These are phyloP conservation scores for Agrochola lychnidis DNA, from an alignment of 2,888 invertebrate genomes.

Conservation along the genomic window DNA sequence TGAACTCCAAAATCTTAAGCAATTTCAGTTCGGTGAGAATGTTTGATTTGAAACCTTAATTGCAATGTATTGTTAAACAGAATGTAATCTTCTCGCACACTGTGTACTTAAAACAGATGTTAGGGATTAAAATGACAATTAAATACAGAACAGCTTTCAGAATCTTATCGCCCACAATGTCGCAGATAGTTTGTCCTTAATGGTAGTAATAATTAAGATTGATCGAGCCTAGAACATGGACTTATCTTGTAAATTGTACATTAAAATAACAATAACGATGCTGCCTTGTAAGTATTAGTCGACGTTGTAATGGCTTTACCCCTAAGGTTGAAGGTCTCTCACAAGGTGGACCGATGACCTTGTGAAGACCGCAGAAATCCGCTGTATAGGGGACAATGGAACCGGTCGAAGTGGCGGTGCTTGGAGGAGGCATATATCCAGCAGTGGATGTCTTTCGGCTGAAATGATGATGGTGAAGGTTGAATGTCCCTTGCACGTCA, in stretches of 20 bases:
- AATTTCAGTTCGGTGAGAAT: slow-evolving; percentile 11
- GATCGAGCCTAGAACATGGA: neutral
- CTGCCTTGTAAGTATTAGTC: neutral
- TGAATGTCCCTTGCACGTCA: neutral
- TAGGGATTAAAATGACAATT: slow-evolving; percentile 24
- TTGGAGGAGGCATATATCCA: too few relatives aligned
- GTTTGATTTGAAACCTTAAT: slow-evolving; percentile 35
- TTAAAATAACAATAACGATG: slow-evolving; percentile 2
- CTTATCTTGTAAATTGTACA: slow-evolving; percentile 15
- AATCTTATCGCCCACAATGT: slow-evolving; percentile 29
- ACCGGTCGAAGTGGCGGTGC: too few relatives aligned
- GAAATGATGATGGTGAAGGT: neutral
- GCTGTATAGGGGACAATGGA: too few relatives aligned
- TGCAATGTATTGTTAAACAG: slow-evolving; percentile 36
- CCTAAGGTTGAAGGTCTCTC: too few relatives aligned
- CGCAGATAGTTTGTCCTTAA: slow-evolving; percentile 32
- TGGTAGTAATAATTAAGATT: slow-evolving; percentile 42
- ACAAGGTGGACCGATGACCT: too few relatives aligned
- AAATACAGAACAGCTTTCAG: slow-evolving; percentile 23
- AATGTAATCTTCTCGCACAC: slow-evolving; percentile 35
- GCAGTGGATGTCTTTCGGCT: too few relatives aligned
- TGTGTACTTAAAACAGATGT: slow-evolving; percentile 22
- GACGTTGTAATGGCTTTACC: neutral
- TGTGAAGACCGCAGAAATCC: too few relatives aligned
- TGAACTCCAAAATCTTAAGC: slow-evolving; percentile 1